phyloP scores from a whole-genome alignment of 1,140 invertebrate genomes.

The Nephila pilipes region DNA sequence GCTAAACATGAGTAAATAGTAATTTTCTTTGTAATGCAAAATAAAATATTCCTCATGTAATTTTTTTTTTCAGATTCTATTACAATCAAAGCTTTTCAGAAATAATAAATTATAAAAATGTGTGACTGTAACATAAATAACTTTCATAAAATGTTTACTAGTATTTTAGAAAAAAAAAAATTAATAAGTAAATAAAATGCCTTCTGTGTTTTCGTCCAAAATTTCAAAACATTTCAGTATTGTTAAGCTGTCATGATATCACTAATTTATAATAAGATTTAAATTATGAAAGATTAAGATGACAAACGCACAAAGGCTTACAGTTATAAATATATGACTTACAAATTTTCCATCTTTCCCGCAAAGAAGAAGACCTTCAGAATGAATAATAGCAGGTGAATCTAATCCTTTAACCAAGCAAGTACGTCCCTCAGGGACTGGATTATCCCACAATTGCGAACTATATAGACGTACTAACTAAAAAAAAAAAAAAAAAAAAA shows the following conservation, averaged over 20 bases:
- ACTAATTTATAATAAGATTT: neutral
- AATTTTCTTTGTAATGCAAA: no score
- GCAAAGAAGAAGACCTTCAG: slow-evolving; percentile 89
- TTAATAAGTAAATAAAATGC: no score
- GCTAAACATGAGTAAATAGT: no score
- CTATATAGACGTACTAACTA: slow-evolving; percentile 73
- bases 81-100: no score
- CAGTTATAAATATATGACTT: slow-evolving; percentile 79
- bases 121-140: no score
- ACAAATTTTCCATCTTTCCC: slow-evolving; percentile 89
- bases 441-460: slow-evolving; percentile 62
- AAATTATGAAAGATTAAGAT: neutral
- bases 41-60: no score
- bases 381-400: slow-evolving; percentile 87
- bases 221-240: no score
- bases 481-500: neutral
- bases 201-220: no score
- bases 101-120: no score
- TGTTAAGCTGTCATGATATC: neutral
- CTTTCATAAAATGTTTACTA: no score
- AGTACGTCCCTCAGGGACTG: slow-evolving; percentile 78
- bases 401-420: slow-evolving; percentile 86
- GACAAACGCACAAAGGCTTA: neutral
- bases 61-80: no score
- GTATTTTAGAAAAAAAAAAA: no score